Conservation (phyloP, 2,797 vertebrate species). For the Sebastes oblongus region DNA sequence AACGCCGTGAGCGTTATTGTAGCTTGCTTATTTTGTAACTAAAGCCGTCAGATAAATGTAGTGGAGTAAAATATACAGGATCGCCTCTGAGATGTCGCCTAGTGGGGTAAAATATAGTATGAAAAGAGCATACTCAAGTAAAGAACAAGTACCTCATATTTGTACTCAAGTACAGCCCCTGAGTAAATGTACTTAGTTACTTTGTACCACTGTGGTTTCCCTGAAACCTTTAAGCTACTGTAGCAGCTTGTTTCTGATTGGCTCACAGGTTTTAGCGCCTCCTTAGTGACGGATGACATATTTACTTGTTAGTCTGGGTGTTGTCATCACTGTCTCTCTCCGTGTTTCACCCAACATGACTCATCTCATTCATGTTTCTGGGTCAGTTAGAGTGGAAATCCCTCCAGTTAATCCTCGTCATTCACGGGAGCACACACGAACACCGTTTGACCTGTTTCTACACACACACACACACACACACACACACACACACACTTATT, state of each 20-base stretch:
- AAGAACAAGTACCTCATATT: no score
- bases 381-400: slow-evolving; percentile 32
- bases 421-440: not conserved
- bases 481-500: not conserved
- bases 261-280: not conserved
- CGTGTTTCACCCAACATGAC: not conserved
- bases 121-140: no score
- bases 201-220: not conserved
- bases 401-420: slow-evolving; percentile 16
- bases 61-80: no score
- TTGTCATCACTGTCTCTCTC: not conserved
- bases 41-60: no score
- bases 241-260: slow-evolving; percentile 7
- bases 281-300: not conserved
- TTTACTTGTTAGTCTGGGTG: not conserved
- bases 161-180: not conserved
- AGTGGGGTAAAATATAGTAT: no score
- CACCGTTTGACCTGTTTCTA: slow-evolving; percentile 1
- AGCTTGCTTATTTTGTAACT: no score
- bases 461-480: not conserved
- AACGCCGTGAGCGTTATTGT: no score
- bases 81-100: no score
- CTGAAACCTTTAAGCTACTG: not conserved
- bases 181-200: not conserved
- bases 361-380: slow-evolving; percentile 24